Conservation (phyloP, 2,888 invertebrate species). For the Hemithea aestivaria region DNA sequence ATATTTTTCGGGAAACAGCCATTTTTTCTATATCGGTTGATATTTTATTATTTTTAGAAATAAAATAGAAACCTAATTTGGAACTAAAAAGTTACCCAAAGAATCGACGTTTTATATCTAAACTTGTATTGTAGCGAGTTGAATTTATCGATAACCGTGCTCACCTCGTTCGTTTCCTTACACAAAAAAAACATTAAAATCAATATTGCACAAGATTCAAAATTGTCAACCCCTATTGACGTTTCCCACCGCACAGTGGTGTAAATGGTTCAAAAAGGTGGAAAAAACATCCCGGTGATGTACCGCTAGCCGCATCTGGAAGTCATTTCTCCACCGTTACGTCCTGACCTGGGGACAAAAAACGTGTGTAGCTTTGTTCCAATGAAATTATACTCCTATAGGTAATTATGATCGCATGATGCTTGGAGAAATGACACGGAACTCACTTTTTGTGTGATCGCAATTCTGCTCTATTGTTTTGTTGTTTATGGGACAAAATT, state of each 20-base stretch:
- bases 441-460: conserved; percentile 24
- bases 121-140: too few species aligned
- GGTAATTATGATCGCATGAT: conserved; percentile 54
- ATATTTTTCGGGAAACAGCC: too few species aligned
- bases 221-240: conserved; percentile 31
- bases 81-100: too few species aligned
- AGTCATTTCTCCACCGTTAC: conserved; percentile 71
- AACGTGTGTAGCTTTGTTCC: conserved; percentile 54
- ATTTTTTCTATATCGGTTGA: too few species aligned
- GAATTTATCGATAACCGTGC: too few species aligned
- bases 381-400: conserved; percentile 49
- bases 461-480: conserved; percentile 18
- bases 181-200: too few species aligned
- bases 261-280: conserved; percentile 33
- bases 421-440: conserved; percentile 48
- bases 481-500: conserved; percentile 8
- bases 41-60: too few species aligned
- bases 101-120: too few species aligned
- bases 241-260: conserved; percentile 44
- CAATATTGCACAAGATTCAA: conserved; percentile 5
- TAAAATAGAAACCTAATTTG: too few species aligned
- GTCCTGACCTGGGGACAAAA: conserved; percentile 52
- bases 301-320: conserved; percentile 76
- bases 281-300: conserved; percentile 60
- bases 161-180: too few species aligned